These are phyloP conservation scores for Pithys albifrons DNA, from an alignment of 2,113 vertebrate species.

Conservation along the genomic window DNA sequence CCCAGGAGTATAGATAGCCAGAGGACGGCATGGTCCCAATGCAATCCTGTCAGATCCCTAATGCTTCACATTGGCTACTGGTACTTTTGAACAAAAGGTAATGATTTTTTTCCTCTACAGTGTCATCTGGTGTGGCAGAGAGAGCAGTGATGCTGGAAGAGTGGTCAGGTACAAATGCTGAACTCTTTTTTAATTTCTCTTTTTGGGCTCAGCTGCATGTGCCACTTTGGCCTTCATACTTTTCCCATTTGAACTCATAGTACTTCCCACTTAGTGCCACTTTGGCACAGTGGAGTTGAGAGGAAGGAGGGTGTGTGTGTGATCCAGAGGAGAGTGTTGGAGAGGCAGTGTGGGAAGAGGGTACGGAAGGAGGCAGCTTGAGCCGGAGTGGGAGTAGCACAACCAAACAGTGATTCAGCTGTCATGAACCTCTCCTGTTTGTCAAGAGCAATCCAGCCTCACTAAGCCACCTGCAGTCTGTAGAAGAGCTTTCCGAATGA, in stretches of 20 bases:
- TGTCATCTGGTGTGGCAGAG: background rate
- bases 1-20: background rate
- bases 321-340: background rate
- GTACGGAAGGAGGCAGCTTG: background rate
- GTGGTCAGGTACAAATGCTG: background rate
- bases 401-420: background rate
- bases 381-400: background rate
- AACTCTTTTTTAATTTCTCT: background rate
- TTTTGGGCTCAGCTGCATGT: rapidly evolving
- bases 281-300: background rate
- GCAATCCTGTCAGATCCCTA: rapidly evolving
- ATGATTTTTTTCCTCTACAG: background rate
- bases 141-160: background rate
- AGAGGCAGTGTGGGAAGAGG: background rate
- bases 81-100: background rate
- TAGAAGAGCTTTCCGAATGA: background rate
- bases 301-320: background rate
- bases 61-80: background rate
- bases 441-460: background rate
- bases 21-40: background rate
- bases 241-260: background rate
- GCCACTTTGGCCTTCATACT: rapidly evolving
- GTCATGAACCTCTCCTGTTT: background rate
- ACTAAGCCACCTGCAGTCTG: background rate
- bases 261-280: background rate